Evolutionary conservation across 2,113 vertebrate species (phyloP), one percentile per base, ranked within the genome.

Genomic region (Drymodes brunneopygia): DNA sequence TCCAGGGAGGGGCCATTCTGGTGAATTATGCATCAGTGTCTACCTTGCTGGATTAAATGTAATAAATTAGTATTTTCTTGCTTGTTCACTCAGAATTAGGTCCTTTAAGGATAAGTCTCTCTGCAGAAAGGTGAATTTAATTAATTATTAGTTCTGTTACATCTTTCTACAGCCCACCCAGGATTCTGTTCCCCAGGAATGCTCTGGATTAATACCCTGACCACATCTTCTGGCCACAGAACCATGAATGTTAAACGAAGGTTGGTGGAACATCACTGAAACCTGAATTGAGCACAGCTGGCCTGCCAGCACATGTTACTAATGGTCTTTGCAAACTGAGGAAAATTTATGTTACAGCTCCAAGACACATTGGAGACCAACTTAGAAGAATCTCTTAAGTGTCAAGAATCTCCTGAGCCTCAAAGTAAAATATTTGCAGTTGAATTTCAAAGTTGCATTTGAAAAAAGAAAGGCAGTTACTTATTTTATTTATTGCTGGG

Each of bases 141-240:
- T 73, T 36, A 36, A 83, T 73, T 36, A 36, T 67, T 82, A 53
- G 38, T 75, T 66, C 71, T 44, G 13, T 83, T 36, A n/a, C n/a
- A 61, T 56, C 27, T 51, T 86, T 88, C 56, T 40, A n/a, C 38
- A 81, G 91, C 29, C 82, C 83, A 88, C 91, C 80, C 75, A 90
- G 67, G 42, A 62, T 62, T 85, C 56, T 73, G 67, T 50, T 83
- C 16, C 51, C 47, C 58, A 93, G 67, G 95, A 93, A 78, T 81
- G 51, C 65, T 74, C 60, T 73, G 51, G 70, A 73, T 96, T 77
- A 93, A 88, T 73, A 81, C 22, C 22, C 64, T 81, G 67, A 77
- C 64, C 77, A 81, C n/a, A 44, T 92, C 74, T 93, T 92, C 88
- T 92, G 83, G 56, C 88, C 91, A 60, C 83, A 91, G 88, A 94